Evolutionary conservation across 2,888 invertebrate genomes (phyloP), one percentile per base, ranked within the genome.

Genomic region (Zygogramma bicolorata): DNA sequence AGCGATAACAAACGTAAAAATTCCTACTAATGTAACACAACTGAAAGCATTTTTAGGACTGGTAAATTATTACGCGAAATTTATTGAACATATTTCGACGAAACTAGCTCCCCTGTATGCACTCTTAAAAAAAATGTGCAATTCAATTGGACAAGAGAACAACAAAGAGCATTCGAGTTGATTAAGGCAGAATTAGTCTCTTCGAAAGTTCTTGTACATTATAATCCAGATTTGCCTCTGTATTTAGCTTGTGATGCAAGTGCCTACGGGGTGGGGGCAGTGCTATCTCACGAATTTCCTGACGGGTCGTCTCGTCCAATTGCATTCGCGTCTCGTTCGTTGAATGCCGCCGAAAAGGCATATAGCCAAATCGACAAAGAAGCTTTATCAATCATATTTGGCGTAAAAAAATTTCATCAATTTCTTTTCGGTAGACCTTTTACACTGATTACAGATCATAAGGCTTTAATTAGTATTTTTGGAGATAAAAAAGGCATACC

Each of bases 21-120:
- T 49, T 25, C 76, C 76, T 25, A 31, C 20, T 29, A 76, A 74
- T 72, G 13, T 68, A 25, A 65, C 66, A 31, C 65, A 79, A 69
- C 34, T 79, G 62, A 60, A 63, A 6, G 40, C 63, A 1, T 69
- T 69, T 42, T 10, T 69, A 34, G 69, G 69, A 2, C 27, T 63
- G 2, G 65, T 77, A 7, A 77, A 77, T 65, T 79, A 75, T 67
- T 79, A 78, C 42, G 59, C 63, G 3, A 73, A 70, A 40, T 79
- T 76, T 53, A 65, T 79, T 22, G 27, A 34, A 57, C 75, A 76
- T 65, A 53, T 70, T 29, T 63, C 70, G 10, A 63, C 61, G 25
- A 42, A 40, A 59, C 8, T 60, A 13, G 34, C 29, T 40, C 25
- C 38, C n/a, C 40, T 67, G 18, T 27, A 60, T 60, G 20, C 34